Percentiles rank a stretch among this genome's conserved stretches.
Evolutionary conservation across 2,113 vertebrate species (phyloP).

Genomic region (Paratilapia polleni): DNA sequence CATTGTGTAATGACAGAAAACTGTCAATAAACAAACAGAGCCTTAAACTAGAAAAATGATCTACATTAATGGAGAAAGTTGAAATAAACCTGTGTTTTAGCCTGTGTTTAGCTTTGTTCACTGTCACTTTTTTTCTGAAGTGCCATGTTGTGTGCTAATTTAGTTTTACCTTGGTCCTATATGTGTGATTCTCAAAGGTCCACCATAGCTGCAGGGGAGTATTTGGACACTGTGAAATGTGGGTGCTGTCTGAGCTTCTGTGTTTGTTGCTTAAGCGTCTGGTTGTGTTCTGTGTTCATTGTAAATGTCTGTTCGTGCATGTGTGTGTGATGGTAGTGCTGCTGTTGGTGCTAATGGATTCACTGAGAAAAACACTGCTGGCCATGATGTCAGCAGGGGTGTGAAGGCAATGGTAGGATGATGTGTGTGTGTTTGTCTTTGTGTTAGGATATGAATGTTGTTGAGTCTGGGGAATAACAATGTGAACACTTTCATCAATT

Average conservation of each 20-base stretch:
- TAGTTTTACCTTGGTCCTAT: neutral
- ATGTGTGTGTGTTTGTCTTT: constrained; percentile 5
- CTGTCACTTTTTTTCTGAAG: neutral
- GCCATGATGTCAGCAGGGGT: constrained; percentile 71
- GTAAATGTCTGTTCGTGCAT: neutral
- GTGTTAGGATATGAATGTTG: constrained; percentile 34
- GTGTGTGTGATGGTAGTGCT: neutral
- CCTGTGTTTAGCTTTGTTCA: rapidly evolving
- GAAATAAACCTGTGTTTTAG: neutral
- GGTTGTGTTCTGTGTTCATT: constrained; percentile 10
- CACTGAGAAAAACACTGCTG: constrained; percentile 56
- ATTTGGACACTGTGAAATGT: constrained; percentile 26
- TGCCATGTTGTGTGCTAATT: neutral
- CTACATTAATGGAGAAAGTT: neutral
- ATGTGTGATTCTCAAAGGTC: constrained; percentile 14
- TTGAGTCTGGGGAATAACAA: constrained; percentile 53
- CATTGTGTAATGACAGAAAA: neutral
- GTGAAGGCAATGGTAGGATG: constrained; percentile 50
- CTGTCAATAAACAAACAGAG: neutral
- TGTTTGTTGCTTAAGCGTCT: constrained; percentile 36
- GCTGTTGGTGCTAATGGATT: constrained; percentile 63
- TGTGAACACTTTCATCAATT: constrained; percentile 62
- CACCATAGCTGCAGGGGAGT: constrained; percentile 9
- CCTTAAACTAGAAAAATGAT: neutral
- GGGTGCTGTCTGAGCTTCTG: neutral